A percentile compares a stretch with the other conserved stretches of the same genome.
Evolutionary conservation across 2,888 invertebrate species (phyloP).

Genomic region (Archaeoteleia sp.): DNA sequence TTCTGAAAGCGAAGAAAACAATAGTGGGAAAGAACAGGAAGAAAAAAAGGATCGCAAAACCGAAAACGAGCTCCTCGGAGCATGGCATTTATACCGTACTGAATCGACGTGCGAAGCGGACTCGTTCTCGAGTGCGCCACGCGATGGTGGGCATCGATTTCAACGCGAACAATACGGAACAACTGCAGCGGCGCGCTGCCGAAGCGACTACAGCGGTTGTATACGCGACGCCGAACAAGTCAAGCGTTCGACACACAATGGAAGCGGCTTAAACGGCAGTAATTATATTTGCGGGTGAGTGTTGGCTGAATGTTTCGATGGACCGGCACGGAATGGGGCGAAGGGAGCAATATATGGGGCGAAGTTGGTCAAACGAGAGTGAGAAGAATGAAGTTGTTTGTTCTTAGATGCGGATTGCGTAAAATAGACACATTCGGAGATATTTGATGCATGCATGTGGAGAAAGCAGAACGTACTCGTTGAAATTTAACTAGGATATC

Average conservation of each 20-base stretch:
- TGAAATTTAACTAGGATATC: too few relatives aligned
- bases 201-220: constrained; percentile 44
- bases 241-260: constrained; percentile 72
- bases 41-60: constrained; percentile 47
- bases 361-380: not conserved
- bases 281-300: constrained; percentile 74
- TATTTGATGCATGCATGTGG: too few relatives aligned
- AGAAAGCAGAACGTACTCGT: too few relatives aligned
- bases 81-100: constrained; percentile 33
- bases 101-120: constrained; percentile 52
- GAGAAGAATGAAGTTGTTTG: not conserved
- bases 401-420: not conserved
- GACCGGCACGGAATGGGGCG: constrained; percentile 45
- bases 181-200: constrained; percentile 51
- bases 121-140: constrained; percentile 45
- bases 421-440: too few relatives aligned
- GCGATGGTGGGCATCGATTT: constrained; percentile 68
- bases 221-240: constrained; percentile 67
- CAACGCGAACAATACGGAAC: constrained; percentile 65
- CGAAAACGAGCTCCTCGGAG: constrained; percentile 46
- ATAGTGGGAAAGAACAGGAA: constrained; percentile 48
- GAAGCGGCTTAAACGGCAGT: constrained; percentile 73
- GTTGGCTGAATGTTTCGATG: constrained; percentile 59
- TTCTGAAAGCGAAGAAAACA: constrained; percentile 50
- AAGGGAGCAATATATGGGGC: constrained; percentile 12